Conservation (phyloP, 2,888 invertebrate species). For the Rhorus exstirpatorius region DNA sequence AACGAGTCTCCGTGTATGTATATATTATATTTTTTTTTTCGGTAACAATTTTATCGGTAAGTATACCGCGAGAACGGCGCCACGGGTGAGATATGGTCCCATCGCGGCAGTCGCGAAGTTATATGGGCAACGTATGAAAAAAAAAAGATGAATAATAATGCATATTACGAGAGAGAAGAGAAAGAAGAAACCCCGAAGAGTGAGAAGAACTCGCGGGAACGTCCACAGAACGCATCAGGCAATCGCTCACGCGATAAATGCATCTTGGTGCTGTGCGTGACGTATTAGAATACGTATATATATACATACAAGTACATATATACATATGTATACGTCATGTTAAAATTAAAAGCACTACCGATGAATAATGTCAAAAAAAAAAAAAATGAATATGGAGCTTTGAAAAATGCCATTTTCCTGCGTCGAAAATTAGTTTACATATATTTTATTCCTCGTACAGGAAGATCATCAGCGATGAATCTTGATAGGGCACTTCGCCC, state of each 20-base stretch:
- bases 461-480: slow-evolving; percentile 74
- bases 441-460: slow-evolving; percentile 19
- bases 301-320: slow-evolving; percentile 61
- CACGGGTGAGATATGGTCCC: slow-evolving; percentile 65
- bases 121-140: slow-evolving; percentile 28
- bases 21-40: slow-evolving; percentile 23
- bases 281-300: slow-evolving; percentile 69
- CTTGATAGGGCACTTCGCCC: slow-evolving; percentile 75
- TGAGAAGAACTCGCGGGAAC: slow-evolving; percentile 51
- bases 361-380: slow-evolving; percentile 73
- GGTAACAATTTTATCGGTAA: slow-evolving; percentile 65
- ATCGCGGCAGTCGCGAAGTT: slow-evolving; percentile 45
- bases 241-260: slow-evolving; percentile 73
- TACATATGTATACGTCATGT: slow-evolving; percentile 70
- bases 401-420: slow-evolving; percentile 43
- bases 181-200: slow-evolving; percentile 19
- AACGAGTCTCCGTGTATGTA: slow-evolving; percentile 37
- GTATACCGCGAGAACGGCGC: slow-evolving; percentile 57
- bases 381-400: not conserved
- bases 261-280: slow-evolving; percentile 70
- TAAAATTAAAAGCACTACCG: slow-evolving; percentile 78
- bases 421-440: slow-evolving; percentile 12
- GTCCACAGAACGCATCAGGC: slow-evolving; percentile 63
- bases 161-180: slow-evolving; percentile 54
- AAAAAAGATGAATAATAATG: slow-evolving; percentile 64